A percentile compares a stretch with the other conserved stretches of the same genome.
Evolutionary conservation across 2,888 invertebrate genomes (phyloP).

Genomic region (Liposcelis brunnea): DNA sequence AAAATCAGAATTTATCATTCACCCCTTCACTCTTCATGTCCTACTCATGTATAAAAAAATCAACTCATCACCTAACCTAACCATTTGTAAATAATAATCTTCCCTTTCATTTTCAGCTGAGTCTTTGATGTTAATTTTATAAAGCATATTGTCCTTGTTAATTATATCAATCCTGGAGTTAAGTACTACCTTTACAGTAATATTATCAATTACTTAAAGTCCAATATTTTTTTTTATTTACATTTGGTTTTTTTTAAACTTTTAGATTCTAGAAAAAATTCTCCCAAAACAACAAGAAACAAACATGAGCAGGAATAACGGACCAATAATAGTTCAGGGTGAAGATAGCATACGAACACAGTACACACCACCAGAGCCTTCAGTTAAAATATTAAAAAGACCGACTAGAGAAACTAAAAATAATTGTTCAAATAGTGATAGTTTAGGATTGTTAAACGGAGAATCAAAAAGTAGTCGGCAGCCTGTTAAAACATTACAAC

Average conservation of each 20-base stretch:
- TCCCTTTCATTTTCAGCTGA: constrained; percentile 1
- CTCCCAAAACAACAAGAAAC: constrained; percentile 8
- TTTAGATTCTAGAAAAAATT: constrained; percentile 12
- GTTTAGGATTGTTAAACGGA: constrained; percentile 35
- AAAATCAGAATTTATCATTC: constrained; percentile 15
- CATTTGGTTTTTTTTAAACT: constrained; percentile 12
- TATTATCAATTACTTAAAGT: not conserved
- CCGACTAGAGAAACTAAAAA: constrained; percentile 32
- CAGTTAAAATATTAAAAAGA: constrained; percentile 67
- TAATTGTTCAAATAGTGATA: constrained; percentile 30
- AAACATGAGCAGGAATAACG: constrained; percentile 15
- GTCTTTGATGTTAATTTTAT: not conserved
- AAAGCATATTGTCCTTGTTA: not conserved
- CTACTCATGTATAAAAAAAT: constrained; percentile 20
- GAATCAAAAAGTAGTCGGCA: constrained; percentile 46
- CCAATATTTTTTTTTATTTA: constrained; percentile 9
- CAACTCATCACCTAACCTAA: constrained; percentile 10
- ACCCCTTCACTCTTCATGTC: too few species aligned
- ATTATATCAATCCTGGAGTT: too few species aligned
- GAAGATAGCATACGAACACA: constrained; percentile 65
- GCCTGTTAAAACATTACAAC: constrained; percentile 67
- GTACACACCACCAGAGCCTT: constrained; percentile 60
- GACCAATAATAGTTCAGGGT: constrained; percentile 54
- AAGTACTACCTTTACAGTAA: too few species aligned
- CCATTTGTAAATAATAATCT: constrained; percentile 10